These are phyloP conservation scores for Picathartes gymnocephalus DNA, from an alignment of 2,113 vertebrate species.

Conservation along the genomic window DNA sequence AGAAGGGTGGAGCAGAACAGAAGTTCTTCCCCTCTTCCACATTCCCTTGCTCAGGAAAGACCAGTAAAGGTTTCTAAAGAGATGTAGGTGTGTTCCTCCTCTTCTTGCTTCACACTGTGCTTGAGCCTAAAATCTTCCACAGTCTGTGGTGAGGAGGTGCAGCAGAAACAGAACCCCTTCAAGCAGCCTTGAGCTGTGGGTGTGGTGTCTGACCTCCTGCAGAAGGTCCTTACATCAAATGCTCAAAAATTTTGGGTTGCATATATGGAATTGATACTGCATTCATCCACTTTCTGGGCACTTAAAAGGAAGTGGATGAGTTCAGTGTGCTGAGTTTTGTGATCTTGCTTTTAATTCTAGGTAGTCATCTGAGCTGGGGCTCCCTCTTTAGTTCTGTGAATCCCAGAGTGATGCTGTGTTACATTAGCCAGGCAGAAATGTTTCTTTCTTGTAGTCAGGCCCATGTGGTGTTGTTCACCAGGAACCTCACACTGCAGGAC, in stretches of 20 bases:
- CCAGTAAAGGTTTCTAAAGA: neutral
- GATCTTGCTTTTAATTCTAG: neutral
- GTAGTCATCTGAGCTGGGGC: neutral
- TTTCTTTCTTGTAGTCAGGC: neutral
- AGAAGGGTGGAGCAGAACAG: neutral
- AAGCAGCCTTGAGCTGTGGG: neutral
- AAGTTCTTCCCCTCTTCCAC: neutral
- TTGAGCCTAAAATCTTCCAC: neutral
- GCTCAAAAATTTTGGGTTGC: neutral
- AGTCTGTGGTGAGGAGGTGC: fast-evolving
- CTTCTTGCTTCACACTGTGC: neutral
- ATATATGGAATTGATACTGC: fast-evolving
- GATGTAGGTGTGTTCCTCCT: neutral
- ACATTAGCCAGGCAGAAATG: neutral
- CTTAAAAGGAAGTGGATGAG: neutral
- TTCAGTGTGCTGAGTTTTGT: neutral
- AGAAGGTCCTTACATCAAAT: neutral
- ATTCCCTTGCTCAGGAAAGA: neutral
- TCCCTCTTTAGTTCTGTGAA: neutral
- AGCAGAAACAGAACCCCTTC: neutral
- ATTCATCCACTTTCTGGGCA: neutral
- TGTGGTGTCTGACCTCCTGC: neutral
- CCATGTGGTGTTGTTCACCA: fast-evolving
- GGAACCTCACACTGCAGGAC: neutral
- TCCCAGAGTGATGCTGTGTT: neutral